Conservation (phyloP, 2,888 invertebrate species). For the Chrysina gloriosa region DNA sequence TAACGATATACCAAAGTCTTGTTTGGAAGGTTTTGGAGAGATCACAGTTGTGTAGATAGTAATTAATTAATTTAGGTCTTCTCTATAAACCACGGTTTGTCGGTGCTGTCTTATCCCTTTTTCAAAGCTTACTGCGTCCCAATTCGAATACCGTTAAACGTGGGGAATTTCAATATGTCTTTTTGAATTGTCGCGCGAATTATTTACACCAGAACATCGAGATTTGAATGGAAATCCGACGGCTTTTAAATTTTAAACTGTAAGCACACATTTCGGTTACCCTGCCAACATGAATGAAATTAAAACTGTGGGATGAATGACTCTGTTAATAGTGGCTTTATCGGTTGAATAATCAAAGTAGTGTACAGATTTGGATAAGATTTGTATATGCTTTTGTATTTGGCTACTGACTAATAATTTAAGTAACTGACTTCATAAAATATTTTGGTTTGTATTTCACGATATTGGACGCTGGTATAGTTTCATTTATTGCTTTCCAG, state of each 20-base stretch:
- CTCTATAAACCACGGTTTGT: constrained; percentile 10
- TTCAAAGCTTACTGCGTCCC: background rate
- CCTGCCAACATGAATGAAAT: background rate
- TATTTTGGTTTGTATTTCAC: too few species aligned
- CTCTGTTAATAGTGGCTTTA: background rate
- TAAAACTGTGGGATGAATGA: too few species aligned
- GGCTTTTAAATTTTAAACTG: background rate
- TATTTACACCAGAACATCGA: background rate
- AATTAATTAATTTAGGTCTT: constrained; percentile 29
- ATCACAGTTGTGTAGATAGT: constrained; percentile 18
- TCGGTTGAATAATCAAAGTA: background rate
- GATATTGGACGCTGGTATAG: too few species aligned
- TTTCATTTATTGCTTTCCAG: too few species aligned
- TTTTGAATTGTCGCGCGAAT: constrained; percentile 18
- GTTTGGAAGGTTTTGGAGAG: constrained; percentile 3
- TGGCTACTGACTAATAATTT: too few species aligned
- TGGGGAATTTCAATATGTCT: constrained; percentile 1
- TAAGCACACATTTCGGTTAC: background rate
- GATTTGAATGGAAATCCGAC: background rate
- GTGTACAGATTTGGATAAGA: too few species aligned
- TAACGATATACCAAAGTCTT: background rate
- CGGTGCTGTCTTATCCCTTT: constrained; percentile 27
- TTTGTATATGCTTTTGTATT: too few species aligned
- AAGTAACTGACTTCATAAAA: too few species aligned
- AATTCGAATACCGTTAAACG: background rate